Conservation (phyloP, 2,113 vertebrate species). For the Propithecus coquereli region DNA sequence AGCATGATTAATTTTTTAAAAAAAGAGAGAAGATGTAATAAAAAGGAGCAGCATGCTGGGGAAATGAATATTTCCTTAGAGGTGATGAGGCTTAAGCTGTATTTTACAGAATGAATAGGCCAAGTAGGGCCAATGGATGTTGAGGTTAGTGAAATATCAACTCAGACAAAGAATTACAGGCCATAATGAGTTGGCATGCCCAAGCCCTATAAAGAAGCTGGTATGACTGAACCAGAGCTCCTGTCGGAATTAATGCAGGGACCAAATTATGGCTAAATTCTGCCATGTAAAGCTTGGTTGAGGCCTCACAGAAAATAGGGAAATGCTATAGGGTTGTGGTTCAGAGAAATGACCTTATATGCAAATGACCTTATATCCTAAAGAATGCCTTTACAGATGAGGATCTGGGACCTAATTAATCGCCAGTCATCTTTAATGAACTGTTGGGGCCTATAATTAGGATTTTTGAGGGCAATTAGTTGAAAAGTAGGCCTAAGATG, state of each 20-base stretch:
- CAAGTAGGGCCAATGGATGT: neutral
- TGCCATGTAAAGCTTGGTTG: neutral
- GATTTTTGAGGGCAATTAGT: neutral
- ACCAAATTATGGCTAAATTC: neutral
- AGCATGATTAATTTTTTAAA: neutral
- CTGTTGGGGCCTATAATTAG: neutral
- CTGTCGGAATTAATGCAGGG: neutral
- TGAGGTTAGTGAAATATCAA: neutral
- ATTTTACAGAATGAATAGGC: neutral
- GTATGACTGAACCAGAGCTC: neutral
- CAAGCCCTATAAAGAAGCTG: neutral
- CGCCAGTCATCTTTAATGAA: neutral
- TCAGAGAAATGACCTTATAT: neutral
- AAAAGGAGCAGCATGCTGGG: neutral
- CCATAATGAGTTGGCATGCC: neutral
- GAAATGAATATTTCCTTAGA: constrained; percentile 19
- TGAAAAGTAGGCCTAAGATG: neutral
- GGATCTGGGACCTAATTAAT: neutral
- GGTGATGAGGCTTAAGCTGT: neutral
- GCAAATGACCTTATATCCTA: neutral
- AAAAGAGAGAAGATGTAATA: constrained; percentile 21
- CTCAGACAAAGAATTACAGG: constrained; percentile 16
- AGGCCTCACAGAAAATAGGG: neutral
- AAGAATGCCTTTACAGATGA: neutral
- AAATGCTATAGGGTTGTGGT: neutral